Evolutionary conservation across 2,113 vertebrate genomes (phyloP), one percentile per base, ranked within the genome.

Genomic region (Nesoenas mayeri): DNA sequence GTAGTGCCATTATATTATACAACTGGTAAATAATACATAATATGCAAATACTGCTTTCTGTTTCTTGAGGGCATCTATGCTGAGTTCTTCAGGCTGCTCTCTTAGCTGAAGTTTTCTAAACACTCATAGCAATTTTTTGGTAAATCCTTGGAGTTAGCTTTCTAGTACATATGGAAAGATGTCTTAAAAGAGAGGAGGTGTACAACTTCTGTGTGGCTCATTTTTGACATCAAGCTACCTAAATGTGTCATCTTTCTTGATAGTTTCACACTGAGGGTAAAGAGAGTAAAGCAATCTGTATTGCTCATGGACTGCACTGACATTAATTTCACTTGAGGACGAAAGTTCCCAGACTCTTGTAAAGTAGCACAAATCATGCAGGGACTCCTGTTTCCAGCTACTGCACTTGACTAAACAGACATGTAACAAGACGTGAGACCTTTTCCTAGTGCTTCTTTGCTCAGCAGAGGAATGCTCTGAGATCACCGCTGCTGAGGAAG

Each of bases 401-500:
- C 29, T 79, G 3, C 1, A 0, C 62, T 79, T 85, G n/a, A 54
- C 62, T 89, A 66, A 88, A 60, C n/a, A 69, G 73, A 6, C 51
- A 7, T 3, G 15, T 53, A 73, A 38, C 17, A 34, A 83, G 34
- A 89, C 1, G 2, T 66, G 56, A 78, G 93, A 74, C 24, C 34
- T 94, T 81, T 91, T 78, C 42, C 34, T 74, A 22, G 73, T 31
- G 69, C 80, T 79, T 74, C 38, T 71, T 38, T 91, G 29, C 92
- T 85, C 11, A 1, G 34, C 6, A 3, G 56, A 75, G 29, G 69
- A 85, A 75, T 38, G 48, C 83, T 90, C 70, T 75, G 87, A 85
- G 92, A 47, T 95, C 85, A 82, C 57, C 0, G 12, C 62, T 79
- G 34, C 47, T 82, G 81, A 92, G 93, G 96, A 96, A 95, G 70